These are phyloP conservation scores for Hesperia comma DNA, from an alignment of 2,888 invertebrate species.

Conservation along the genomic window DNA sequence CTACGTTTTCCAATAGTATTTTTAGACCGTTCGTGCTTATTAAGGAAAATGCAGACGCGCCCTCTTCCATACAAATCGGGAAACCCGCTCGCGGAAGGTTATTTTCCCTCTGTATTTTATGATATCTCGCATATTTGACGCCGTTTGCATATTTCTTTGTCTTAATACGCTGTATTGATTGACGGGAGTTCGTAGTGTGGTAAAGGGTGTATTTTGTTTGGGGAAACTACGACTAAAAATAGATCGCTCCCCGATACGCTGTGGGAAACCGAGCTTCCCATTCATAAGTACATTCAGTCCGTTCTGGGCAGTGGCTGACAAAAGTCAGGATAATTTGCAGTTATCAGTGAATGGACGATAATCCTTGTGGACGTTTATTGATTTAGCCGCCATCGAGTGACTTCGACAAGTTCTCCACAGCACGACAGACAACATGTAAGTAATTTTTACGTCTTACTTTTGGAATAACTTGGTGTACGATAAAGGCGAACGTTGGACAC, in stretches of 20 bases:
- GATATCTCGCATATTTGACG: constrained; percentile 64
- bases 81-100: constrained; percentile 75
- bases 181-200: constrained; percentile 39
- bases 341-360: constrained; percentile 53
- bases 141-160: constrained; percentile 46
- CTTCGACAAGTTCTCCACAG: constrained; percentile 20
- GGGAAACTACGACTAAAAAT: constrained; percentile 65
- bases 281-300: constrained; percentile 77
- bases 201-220: constrained; percentile 42
- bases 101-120: constrained; percentile 69
- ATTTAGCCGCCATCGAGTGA: constrained; percentile 33
- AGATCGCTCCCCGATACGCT: constrained; percentile 62
- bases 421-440: constrained; percentile 42
- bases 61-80: constrained; percentile 79
- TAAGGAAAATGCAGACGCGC: constrained; percentile 71
- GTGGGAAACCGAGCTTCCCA: constrained; percentile 64
- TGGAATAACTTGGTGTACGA: neutral
- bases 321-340: constrained; percentile 52
- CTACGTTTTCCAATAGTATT: constrained; percentile 58
- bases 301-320: constrained; percentile 67
- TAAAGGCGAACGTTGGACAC: too few relatives aligned
- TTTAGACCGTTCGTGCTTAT: constrained; percentile 78
- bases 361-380: constrained; percentile 21
- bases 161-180: constrained; percentile 36
- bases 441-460: constrained; percentile 26